These are phyloP conservation scores for Ploceus nigricollis DNA, from an alignment of 2,113 vertebrate genomes.

Conservation along the genomic window DNA sequence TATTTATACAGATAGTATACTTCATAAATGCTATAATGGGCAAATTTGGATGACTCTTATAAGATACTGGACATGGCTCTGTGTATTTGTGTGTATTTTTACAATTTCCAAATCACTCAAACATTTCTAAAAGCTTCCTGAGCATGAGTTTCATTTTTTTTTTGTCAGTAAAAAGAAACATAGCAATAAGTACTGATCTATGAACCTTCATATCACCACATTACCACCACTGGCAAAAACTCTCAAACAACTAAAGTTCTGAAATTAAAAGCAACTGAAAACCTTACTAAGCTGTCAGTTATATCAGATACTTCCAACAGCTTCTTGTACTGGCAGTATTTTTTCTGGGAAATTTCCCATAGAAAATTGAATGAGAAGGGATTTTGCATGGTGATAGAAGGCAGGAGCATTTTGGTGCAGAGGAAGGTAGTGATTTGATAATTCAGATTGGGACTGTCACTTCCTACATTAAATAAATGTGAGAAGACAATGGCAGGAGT, in stretches of 20 bases:
- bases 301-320: neutral
- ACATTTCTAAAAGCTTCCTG: neutral
- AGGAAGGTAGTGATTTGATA: neutral
- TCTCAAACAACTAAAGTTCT: neutral
- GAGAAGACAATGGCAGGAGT: neutral
- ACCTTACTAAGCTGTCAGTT: neutral
- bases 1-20: neutral
- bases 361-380: neutral
- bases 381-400: neutral
- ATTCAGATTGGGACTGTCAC: neutral
- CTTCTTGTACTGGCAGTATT: neutral
- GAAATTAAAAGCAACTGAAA: neutral
- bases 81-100: neutral
- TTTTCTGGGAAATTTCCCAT: neutral
- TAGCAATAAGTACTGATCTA: neutral
- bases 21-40: neutral
- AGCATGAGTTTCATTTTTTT: neutral
- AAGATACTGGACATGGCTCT: neutral
- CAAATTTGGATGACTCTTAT: neutral
- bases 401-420: neutral
- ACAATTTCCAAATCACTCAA: neutral
- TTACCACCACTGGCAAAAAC: neutral
- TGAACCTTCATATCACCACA: neutral
- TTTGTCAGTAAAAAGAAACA: neutral
- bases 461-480: neutral